phyloP scores from a whole-genome alignment of 1,140 invertebrate species.

The Tetragonula clypearis region DNA sequence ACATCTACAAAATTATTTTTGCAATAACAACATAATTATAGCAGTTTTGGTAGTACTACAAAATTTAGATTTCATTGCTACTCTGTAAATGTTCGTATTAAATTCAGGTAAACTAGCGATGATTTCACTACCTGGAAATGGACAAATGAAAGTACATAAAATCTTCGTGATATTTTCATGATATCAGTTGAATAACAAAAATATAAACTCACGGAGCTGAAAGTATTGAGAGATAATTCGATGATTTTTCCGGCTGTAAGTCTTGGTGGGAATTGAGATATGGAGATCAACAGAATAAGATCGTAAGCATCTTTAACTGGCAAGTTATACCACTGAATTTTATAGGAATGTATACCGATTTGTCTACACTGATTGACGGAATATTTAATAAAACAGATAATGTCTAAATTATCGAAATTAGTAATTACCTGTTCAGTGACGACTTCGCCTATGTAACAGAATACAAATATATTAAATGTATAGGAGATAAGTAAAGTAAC shows the following conservation, averaged over 20 bases:
- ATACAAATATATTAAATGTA: slow-evolving; percentile 69
- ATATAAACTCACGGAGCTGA: slow-evolving; percentile 44
- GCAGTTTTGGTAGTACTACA: neutral
- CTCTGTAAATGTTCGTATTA: no score
- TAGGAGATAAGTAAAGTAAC: slow-evolving; percentile 61
- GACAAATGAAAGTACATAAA: no score
- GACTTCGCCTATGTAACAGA: slow-evolving; percentile 70
- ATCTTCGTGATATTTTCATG: no score
- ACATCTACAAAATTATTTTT: no score
- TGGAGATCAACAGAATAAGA: slow-evolving; percentile 39
- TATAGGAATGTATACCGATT: slow-evolving; percentile 41
- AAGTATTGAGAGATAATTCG: slow-evolving; percentile 47
- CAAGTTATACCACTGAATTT: slow-evolving; percentile 53
- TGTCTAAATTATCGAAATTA: neutral
- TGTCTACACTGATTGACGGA: slow-evolving; percentile 26
- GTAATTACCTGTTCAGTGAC: slow-evolving; percentile 65
- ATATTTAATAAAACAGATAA: neutral
- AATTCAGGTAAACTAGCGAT: no score
- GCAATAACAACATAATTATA: no score
- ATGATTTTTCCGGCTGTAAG: slow-evolving; percentile 57
- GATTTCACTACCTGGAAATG: neutral
- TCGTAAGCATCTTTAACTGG: slow-evolving; percentile 10
- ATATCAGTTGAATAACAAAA: no score
- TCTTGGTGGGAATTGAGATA: slow-evolving; percentile 53
- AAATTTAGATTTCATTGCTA: no score